Evolutionary conservation across 2,797 vertebrate genomes (phyloP), one percentile per base, ranked within the genome.

Genomic region (Platalea minor): DNA sequence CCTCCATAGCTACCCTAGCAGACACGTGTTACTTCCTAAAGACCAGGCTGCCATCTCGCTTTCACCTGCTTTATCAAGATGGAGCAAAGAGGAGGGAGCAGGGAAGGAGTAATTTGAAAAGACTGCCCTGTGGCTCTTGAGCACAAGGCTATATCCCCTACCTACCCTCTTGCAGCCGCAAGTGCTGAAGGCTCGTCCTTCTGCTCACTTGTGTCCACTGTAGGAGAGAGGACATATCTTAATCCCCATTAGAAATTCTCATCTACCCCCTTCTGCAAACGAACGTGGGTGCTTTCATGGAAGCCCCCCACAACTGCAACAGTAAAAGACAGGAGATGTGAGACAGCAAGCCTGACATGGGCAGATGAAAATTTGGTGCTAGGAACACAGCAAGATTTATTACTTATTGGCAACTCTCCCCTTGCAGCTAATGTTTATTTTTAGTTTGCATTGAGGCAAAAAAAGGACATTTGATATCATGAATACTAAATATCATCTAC

Each of bases 111-210:
- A 2, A 8, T 51, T n/a, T 37, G 17, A 65, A 56, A 73, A 75
- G 67, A 2, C 5, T 51, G 17, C 4, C 37, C 9, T 35, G 31
- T 0, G 2, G 25, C 11, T 24, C 33, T 16, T 13, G 20, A 84
- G 51, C 18, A 39, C 13, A 15, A 35, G 39, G 13, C 29, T 9
- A 9, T 39, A 39, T 23, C 10, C 43, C 28, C 70, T n/a, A 21
- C 14, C 7, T 5, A 10, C 10, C 11, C 46, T 46, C 43, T 12
- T 61, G n/a, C 51, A 79, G 70, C 17, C 7, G 1, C 37, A 48
- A 33, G 39, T 24, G 9, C 31, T 3, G 5, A 85, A 37, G 7
- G 19, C 16, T 41, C 13, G 5, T 48, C 37, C 10, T 79, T 35
- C 46, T 65, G 24, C 53, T 89, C 15, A 9, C 11, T 75, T 91